Conservation (phyloP, 2,113 vertebrate species). For the Pachyramphus minor region DNA sequence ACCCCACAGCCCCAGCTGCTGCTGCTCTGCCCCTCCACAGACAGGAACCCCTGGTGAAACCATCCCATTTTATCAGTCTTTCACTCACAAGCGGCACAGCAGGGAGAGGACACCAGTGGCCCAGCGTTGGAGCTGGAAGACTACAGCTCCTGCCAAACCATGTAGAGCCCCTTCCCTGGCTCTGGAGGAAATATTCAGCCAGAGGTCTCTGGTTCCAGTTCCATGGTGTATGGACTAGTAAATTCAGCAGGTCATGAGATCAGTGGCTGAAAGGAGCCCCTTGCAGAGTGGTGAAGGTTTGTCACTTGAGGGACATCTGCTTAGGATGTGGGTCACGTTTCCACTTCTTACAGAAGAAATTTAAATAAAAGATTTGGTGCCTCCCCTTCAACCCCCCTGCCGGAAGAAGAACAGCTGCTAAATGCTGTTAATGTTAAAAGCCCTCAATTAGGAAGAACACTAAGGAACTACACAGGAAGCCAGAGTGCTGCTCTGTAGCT, state of each 20-base stretch:
- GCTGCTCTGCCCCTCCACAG: background rate
- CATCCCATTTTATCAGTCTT: background rate
- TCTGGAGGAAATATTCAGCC: background rate
- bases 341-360: background rate
- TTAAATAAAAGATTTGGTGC: background rate
- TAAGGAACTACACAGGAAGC: conserved; percentile 17
- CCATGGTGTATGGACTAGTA: background rate
- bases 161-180: rapidly evolving
- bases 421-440: conserved; percentile 10
- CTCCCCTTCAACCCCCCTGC: background rate
- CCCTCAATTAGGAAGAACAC: conserved; percentile 31
- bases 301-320: background rate
- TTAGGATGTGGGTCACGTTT: background rate
- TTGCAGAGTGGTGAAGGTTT: background rate
- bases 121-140: background rate
- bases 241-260: background rate
- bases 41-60: background rate
- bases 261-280: background rate
- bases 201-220: background rate
- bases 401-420: conserved; percentile 35
- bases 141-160: background rate
- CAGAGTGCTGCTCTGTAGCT: conserved; percentile 40
- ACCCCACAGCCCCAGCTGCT: background rate
- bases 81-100: background rate
- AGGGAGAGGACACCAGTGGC: background rate